Evolutionary conservation across 2,797 vertebrate species (phyloP).

Genomic region (Adelosebastes latens): DNA sequence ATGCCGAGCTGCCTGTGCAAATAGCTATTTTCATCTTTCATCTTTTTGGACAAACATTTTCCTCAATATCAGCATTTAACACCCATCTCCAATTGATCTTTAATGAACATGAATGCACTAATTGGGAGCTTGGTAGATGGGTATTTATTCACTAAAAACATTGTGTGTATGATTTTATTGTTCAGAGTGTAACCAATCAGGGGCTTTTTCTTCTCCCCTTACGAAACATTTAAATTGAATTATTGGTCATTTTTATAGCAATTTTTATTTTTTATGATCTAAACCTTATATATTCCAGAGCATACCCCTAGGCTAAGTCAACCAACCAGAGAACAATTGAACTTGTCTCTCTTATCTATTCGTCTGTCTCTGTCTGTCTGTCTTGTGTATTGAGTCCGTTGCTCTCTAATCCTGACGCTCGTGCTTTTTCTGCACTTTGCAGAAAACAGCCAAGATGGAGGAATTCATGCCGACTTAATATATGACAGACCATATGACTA

Average conservation of each 20-base stretch:
- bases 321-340: conserved; percentile 74
- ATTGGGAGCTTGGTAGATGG: conserved; percentile 37
- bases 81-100: conserved; percentile 72
- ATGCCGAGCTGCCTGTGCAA: conserved; percentile 85
- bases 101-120: conserved; percentile 62
- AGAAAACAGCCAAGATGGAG: conserved; percentile 92
- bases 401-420: conserved; percentile 86
- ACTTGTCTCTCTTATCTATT: conserved; percentile 82
- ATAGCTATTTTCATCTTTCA: conserved; percentile 82
- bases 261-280: conserved; percentile 10
- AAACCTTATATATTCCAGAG: conserved; percentile 55
- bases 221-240: conserved; percentile 38
- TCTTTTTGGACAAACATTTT: conserved; percentile 77
- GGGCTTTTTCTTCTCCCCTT: neutral
- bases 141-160: conserved; percentile 31
- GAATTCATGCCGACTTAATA: conserved; percentile 88
- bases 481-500: conserved; percentile 90
- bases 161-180: conserved; percentile 22
- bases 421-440: conserved; percentile 85
- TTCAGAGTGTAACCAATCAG: conserved; percentile 23
- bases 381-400: conserved; percentile 83
- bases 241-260: conserved; percentile 26
- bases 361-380: conserved; percentile 85
- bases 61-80: conserved; percentile 82
- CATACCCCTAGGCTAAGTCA: conserved; percentile 49